Percentiles rank a stretch among this genome's conserved stretches.
These are phyloP conservation scores for Scaptomyza reducta DNA, from an alignment of 2,888 invertebrate species.

Conservation along the genomic window DNA sequence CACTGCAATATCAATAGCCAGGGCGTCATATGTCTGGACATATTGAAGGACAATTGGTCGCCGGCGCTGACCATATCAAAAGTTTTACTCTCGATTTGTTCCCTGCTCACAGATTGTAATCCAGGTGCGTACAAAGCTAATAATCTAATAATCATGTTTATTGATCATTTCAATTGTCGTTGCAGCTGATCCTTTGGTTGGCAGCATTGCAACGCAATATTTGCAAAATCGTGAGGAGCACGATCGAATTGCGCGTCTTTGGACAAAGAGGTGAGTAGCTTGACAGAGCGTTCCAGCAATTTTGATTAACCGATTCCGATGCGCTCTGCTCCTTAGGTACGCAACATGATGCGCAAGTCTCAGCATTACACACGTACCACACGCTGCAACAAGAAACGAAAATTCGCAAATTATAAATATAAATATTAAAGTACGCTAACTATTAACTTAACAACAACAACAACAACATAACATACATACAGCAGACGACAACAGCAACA, in stretches of 20 bases:
- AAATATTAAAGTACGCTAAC: conserved; percentile 75
- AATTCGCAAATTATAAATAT: conserved; percentile 78
- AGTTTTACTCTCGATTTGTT: conserved; percentile 98
- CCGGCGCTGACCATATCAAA: conserved; percentile 99
- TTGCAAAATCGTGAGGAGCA: conserved; percentile 98
- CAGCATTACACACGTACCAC: conserved; percentile 72
- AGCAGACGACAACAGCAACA: conserved; percentile 27
- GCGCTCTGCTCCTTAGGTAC: conserved; percentile 67
- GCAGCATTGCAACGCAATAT: conserved; percentile 99
- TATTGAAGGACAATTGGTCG: conserved; percentile 99
- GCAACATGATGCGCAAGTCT: conserved; percentile 84
- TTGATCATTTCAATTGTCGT: conserved; percentile 62
- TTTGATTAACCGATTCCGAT: conserved; percentile 8
- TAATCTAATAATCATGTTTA: neutral
- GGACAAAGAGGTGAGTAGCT: conserved; percentile 95
- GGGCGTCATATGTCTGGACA: conserved; percentile 99
- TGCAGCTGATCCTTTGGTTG: conserved; percentile 97
- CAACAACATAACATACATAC: conserved; percentile 35
- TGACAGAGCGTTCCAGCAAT: neutral
- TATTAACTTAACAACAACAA: conserved; percentile 77
- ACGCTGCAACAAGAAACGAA: conserved; percentile 75
- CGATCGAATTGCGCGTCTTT: conserved; percentile 98
- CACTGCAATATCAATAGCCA: conserved; percentile 99
- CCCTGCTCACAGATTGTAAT: conserved; percentile 98
- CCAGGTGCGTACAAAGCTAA: conserved; percentile 89